A percentile compares a stretch with the other conserved stretches of the same genome.
Evolutionary conservation across 2,797 vertebrate genomes (phyloP).

Genomic region (Melanogrammus aeglefinus): DNA sequence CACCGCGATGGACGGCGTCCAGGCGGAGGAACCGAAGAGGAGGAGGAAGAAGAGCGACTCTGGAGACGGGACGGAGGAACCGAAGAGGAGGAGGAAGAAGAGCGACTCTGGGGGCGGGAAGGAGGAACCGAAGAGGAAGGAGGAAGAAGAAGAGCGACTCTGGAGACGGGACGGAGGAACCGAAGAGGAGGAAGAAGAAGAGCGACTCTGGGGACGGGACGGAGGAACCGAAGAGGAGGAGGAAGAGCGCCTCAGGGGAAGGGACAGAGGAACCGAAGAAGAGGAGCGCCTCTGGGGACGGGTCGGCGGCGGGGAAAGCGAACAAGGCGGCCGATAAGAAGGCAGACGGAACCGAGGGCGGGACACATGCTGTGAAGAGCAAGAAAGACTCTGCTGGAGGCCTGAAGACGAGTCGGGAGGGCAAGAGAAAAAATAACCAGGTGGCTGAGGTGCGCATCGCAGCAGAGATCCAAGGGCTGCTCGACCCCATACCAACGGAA

Average conservation of each 20-base stretch:
- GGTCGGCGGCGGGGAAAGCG: slow-evolving; percentile 5
- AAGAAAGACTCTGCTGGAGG: background rate
- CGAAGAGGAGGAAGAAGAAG: too few species aligned
- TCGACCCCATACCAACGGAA: background rate
- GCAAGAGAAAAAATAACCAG: slow-evolving; percentile 33
- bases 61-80: slow-evolving; percentile 8
- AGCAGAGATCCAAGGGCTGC: too few species aligned
- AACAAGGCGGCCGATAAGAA: background rate
- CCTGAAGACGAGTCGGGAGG: slow-evolving; percentile 8
- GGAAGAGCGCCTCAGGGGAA: too few species aligned
- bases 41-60: slow-evolving; percentile 25
- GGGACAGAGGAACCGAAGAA: slow-evolving; percentile 45
- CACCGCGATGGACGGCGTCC: slow-evolving; percentile 33
- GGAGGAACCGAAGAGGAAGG: too few species aligned
- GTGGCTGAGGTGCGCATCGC: background rate
- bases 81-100: too few species aligned
- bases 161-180: too few species aligned
- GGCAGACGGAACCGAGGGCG: slow-evolving; percentile 26
- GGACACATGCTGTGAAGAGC: slow-evolving; percentile 9
- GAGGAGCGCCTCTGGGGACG: slow-evolving; percentile 8
- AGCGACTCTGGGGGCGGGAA: too few species aligned
- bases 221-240: too few species aligned
- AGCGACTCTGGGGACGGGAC: too few species aligned
- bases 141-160: too few species aligned
- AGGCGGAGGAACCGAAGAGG: slow-evolving; percentile 52